A percentile compares a stretch with the other conserved stretches of the same genome.
These are phyloP conservation scores for Chloromyia formosa DNA, from an alignment of 2,888 invertebrate species.

Conservation along the genomic window DNA sequence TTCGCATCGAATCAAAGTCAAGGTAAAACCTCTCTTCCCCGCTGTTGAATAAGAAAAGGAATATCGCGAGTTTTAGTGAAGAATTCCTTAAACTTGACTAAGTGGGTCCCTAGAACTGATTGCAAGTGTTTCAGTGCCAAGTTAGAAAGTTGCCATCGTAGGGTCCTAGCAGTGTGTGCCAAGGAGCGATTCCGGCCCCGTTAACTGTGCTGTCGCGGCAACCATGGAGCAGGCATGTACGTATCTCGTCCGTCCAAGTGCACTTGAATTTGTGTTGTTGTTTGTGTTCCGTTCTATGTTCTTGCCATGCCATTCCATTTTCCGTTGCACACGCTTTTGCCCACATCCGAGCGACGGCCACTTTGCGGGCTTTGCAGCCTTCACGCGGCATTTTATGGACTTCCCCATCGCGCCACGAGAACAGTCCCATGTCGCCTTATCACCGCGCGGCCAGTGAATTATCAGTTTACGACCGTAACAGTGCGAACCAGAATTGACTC, in stretches of 20 bases:
- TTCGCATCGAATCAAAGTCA: background rate
- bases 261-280: background rate
- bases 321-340: background rate
- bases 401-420: no score
- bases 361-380: background rate
- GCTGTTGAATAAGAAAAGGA: background rate
- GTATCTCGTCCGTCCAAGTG: background rate
- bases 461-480: conserved; percentile 11
- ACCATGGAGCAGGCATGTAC: conserved; percentile 32
- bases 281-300: background rate
- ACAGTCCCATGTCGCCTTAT: background rate
- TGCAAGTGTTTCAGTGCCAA: background rate
- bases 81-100: background rate
- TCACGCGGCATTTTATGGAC: background rate
- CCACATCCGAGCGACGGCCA: background rate
- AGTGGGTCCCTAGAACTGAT: background rate
- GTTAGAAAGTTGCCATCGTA: background rate
- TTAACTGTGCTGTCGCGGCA: conserved; percentile 11
- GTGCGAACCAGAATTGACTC: conserved; percentile 2
- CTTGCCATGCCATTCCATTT: background rate
- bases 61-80: background rate
- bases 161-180: background rate
- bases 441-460: background rate
- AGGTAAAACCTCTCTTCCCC: background rate
- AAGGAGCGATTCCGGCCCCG: background rate